Evolutionary conservation across 2,113 vertebrate genomes (phyloP), one percentile per base, ranked within the genome.

Genomic region (Himantopus leucocephalus): DNA sequence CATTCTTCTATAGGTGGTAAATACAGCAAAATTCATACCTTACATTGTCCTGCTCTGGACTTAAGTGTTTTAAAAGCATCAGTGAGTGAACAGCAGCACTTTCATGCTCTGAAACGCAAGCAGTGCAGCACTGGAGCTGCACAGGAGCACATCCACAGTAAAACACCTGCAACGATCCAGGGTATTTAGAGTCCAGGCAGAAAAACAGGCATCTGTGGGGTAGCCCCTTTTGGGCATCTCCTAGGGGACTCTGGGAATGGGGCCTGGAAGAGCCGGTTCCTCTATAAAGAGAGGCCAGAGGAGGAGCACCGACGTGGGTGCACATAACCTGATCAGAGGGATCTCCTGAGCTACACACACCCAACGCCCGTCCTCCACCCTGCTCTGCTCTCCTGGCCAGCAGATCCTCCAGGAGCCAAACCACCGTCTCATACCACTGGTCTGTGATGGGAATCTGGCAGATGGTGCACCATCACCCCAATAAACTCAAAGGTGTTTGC

Each of bases 221-320:
- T 2, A 55, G 13, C 23, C 18, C 18, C 41, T 76, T 32, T 16
- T 15, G 58, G 17, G 6, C 9, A 23, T 52, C 21, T 58, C 26
- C 18, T 21, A 41, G 55, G 29, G 14, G 32, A 37, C 19, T 39
- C 39, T 34, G 55, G 21, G 24, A 55, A 34, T 0, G 2, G 27
- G 6, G 9, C 3, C n/a, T 81, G 74, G 64, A 64, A 73, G 32
- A 63, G 23, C 7, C 4, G 1, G 10, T 62, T 74, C 30, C 32
- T 12, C 50, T 47, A 1, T 24, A 41, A 52, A 67, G 18, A 55
- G 29, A 74, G 12, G 22, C 35, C 60, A 41, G 79, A 32, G 56
- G 14, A 75, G 35, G 12, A 74, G 10, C 0, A 2, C 22, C 6
- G 6, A 21, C 1, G 0, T 58, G n/a, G 34, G n/a, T 64, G 47